Conservation (phyloP, 2,888 invertebrate species). For the Rhagonycha fulva region DNA sequence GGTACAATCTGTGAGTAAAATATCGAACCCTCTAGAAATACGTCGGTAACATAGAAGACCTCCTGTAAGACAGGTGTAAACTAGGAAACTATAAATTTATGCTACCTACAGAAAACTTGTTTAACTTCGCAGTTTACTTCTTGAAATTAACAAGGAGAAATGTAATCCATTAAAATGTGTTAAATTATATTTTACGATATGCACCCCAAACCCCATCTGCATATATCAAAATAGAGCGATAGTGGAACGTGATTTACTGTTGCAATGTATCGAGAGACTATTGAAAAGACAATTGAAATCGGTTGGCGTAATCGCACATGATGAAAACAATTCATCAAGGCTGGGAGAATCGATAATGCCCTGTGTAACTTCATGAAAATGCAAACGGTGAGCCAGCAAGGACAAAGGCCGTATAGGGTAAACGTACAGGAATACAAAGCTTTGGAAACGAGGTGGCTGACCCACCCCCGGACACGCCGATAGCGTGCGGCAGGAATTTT, state of each 20-base stretch:
- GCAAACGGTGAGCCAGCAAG: slow-evolving; percentile 41
- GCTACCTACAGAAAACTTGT: neutral
- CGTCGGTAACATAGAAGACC: slow-evolving; percentile 48
- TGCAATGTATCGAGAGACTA: slow-evolving; percentile 52
- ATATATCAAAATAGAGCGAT: slow-evolving; percentile 51
- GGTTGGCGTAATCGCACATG: slow-evolving; percentile 56
- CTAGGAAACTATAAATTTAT: slow-evolving; percentile 16
- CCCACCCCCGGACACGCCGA: slow-evolving; percentile 31
- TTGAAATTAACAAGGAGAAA: neutral
- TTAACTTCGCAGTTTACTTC: neutral
- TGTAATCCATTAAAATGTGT: neutral
- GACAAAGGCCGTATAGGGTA: slow-evolving; percentile 29
- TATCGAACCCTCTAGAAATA: slow-evolving; percentile 46
- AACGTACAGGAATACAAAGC: slow-evolving; percentile 41
- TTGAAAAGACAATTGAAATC: slow-evolving; percentile 58
- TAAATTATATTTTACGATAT: slow-evolving; percentile 27
- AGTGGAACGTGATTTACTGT: slow-evolving; percentile 55
- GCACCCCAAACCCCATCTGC: slow-evolving; percentile 31
- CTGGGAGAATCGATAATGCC: slow-evolving; percentile 47
- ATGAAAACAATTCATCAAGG: slow-evolving; percentile 58
- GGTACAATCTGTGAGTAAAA: slow-evolving; percentile 45
- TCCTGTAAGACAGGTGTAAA: slow-evolving; percentile 11
- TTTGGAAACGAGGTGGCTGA: slow-evolving; percentile 26
- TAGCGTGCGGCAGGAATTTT: slow-evolving; percentile 54
- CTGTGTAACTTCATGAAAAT: slow-evolving; percentile 49